These are phyloP conservation scores for Orthonychiurus folsomi DNA, from an alignment of 2,888 invertebrate genomes.

Conservation along the genomic window DNA sequence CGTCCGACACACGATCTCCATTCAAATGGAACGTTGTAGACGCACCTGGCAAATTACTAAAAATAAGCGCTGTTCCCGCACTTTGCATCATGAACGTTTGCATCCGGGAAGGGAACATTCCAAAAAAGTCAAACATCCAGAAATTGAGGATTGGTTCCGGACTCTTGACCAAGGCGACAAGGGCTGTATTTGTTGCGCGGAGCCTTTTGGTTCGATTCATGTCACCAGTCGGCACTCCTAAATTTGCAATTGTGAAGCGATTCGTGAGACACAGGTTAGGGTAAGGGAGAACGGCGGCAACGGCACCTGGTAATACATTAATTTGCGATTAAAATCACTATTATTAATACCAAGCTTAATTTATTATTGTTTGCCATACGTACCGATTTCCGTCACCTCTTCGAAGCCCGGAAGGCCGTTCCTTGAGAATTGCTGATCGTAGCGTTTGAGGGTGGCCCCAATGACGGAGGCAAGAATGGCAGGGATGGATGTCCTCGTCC, in stretches of 20 bases:
- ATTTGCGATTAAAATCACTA: no score
- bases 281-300: constrained; percentile 33
- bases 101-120: constrained; percentile 24
- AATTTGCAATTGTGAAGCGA: constrained; percentile 33
- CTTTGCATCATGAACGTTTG: constrained; percentile 25
- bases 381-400: constrained; percentile 14
- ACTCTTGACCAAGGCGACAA: constrained; percentile 17
- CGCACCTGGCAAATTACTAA: constrained; percentile 35
- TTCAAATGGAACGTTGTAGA: constrained; percentile 22
- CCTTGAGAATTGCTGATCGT: constrained; percentile 16
- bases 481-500: constrained; percentile 24
- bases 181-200: constrained; percentile 18
- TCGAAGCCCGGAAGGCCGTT: constrained; percentile 9
- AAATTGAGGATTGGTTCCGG: constrained; percentile 35
- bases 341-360: no score
- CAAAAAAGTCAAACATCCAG: constrained; percentile 30
- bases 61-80: constrained; percentile 32
- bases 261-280: constrained; percentile 29
- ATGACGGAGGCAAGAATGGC: constrained; percentile 25
- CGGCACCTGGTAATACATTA: no score
- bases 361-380: no score
- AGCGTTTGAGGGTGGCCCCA: constrained; percentile 22
- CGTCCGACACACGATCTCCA: constrained; percentile 25
- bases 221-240: constrained; percentile 26
- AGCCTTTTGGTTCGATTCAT: constrained; percentile 24